phyloP scores from a whole-genome alignment of 2,888 invertebrate genomes.

The Dendrolimus pini region DNA sequence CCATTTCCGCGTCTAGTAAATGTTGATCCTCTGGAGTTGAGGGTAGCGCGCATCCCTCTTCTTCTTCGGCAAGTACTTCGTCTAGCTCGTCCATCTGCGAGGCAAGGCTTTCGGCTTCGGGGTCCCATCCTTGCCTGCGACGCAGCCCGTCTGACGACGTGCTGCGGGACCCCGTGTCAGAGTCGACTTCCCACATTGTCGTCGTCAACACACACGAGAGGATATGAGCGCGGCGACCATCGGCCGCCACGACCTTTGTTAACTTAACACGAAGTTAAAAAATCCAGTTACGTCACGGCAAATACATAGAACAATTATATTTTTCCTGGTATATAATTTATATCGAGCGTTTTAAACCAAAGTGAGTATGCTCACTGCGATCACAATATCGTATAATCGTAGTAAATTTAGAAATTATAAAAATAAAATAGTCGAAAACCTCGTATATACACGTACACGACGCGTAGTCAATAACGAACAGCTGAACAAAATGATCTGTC shows the following conservation, averaged over 20 bases:
- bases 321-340: not conserved
- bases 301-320: conserved; percentile 20
- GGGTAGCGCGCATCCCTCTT: conserved; percentile 88
- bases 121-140: conserved; percentile 70
- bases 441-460: not conserved
- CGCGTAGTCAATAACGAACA: not conserved
- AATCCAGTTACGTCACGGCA: conserved; percentile 67
- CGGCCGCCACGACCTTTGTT: conserved; percentile 47
- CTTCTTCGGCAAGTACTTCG: conserved; percentile 84
- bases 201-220: conserved; percentile 36
- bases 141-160: conserved; percentile 68
- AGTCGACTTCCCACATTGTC: conserved; percentile 70
- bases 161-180: conserved; percentile 60
- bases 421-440: not conserved
- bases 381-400: conserved; percentile 10
- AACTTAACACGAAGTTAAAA: conserved; percentile 40
- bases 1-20: conserved; percentile 90
- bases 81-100: conserved; percentile 71
- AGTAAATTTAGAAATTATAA: conserved; percentile 21
- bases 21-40: conserved; percentile 92
- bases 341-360: not conserved
- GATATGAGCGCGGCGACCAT: conserved; percentile 44
- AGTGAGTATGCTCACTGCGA: not conserved
- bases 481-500: not conserved
- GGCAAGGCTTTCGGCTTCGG: conserved; percentile 63